Evolutionary conservation across 2,113 vertebrate genomes (phyloP).

Genomic region (Ascaphus truei): DNA sequence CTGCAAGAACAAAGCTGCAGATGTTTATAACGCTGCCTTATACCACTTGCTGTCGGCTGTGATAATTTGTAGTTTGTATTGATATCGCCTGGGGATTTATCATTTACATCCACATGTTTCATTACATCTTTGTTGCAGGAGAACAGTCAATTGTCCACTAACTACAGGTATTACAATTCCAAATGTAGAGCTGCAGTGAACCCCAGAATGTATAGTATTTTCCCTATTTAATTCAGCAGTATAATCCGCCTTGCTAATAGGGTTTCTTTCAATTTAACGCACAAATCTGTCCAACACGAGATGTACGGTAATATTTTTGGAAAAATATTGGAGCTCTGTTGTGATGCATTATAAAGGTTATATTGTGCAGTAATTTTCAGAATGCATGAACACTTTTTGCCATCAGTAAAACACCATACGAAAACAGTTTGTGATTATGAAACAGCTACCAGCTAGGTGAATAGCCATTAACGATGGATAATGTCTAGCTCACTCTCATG

Average conservation of each 20-base stretch:
- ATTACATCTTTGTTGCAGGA: not conserved
- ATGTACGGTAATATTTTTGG: too few species aligned
- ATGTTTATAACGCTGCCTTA: not conserved
- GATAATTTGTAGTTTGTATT: not conserved
- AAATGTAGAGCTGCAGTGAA: not conserved
- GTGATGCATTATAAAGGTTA: too few species aligned
- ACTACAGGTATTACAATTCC: not conserved
- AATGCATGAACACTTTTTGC: too few species aligned
- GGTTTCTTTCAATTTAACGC: not conserved
- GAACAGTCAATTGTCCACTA: rapidly evolving
- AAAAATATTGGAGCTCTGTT: too few species aligned
- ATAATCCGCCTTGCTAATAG: not conserved
- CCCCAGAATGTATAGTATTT: not conserved
- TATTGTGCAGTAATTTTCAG: too few species aligned
- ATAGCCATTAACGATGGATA: too few species aligned
- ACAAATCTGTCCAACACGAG: not conserved
- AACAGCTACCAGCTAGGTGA: too few species aligned
- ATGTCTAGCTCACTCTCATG: too few species aligned
- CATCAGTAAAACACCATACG: too few species aligned
- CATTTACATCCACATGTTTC: not conserved
- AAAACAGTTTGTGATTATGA: too few species aligned
- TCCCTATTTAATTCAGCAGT: not conserved
- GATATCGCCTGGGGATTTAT: not conserved
- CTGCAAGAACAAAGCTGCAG: not conserved
- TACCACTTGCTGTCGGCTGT: not conserved